These are phyloP conservation scores for Saccostrea glomerata DNA, from an alignment of 1,140 invertebrate species.

Conservation along the genomic window DNA sequence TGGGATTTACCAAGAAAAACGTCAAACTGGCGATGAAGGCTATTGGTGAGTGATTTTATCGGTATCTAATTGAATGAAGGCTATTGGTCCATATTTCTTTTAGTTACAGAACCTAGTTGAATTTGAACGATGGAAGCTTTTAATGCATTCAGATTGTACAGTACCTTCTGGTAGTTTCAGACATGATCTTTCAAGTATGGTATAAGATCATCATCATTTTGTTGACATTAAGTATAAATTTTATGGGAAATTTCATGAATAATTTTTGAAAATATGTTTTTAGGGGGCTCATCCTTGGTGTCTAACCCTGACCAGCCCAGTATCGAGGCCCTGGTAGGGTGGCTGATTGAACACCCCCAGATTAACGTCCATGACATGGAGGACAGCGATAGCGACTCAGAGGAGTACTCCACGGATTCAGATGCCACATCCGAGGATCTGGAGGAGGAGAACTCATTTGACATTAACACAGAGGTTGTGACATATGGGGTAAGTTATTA, in stretches of 20 bases:
- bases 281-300: slow-evolving; percentile 62
- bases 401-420: slow-evolving; percentile 81
- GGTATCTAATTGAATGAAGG: too few species aligned
- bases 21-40: slow-evolving; percentile 91
- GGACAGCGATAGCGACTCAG: slow-evolving; percentile 68
- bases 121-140: too few species aligned
- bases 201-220: too few species aligned
- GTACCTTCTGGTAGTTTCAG: neutral
- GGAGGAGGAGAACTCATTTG: slow-evolving; percentile 75
- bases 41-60: slow-evolving; percentile 85
- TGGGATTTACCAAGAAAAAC: slow-evolving; percentile 92
- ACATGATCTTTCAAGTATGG: too few species aligned
- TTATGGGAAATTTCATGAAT: neutral
- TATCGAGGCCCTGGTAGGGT: slow-evolving; percentile 88
- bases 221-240: neutral
- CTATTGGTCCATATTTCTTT: too few species aligned
- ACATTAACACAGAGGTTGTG: slow-evolving; percentile 56
- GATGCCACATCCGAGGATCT: slow-evolving; percentile 83
- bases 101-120: too few species aligned
- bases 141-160: too few species aligned
- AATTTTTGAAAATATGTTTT: neutral
- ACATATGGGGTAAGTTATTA: neutral
- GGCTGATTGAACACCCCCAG: slow-evolving; percentile 90
- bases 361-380: slow-evolving; percentile 67
- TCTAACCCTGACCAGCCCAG: slow-evolving; percentile 78